phyloP scores from a whole-genome alignment of 2,888 invertebrate species.

The Lithodes maja region DNA sequence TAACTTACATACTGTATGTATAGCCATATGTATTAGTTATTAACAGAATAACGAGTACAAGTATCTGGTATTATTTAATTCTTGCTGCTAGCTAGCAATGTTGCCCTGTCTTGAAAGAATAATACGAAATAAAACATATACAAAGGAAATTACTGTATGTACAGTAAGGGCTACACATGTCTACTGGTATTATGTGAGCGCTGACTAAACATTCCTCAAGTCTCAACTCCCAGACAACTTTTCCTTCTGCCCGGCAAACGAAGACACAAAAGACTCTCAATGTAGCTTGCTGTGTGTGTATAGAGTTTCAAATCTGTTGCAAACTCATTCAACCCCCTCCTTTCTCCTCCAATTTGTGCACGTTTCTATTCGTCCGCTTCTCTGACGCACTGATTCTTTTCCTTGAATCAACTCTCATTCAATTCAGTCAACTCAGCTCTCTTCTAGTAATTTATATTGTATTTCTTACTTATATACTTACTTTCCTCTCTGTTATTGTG shows the following conservation, averaged over 20 bases:
- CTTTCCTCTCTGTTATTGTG: not conserved
- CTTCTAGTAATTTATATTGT: not conserved
- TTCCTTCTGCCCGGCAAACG: not conserved
- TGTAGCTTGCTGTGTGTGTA: not conserved
- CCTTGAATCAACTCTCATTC: not conserved
- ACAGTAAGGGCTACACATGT: not conserved
- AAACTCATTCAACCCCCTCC: not conserved
- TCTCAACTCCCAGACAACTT: not conserved
- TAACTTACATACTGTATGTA: too few species aligned
- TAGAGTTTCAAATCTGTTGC: not conserved
- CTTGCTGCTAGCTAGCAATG: too few species aligned
- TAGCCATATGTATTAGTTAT: too few species aligned
- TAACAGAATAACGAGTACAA: too few species aligned
- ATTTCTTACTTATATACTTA: not conserved
- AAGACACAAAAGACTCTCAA: not conserved
- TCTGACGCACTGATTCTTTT: not conserved
- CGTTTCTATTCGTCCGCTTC: not conserved
- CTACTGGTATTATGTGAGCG: not conserved
- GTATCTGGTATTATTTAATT: too few species aligned
- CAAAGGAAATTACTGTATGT: too few species aligned
- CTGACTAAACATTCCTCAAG: not conserved
- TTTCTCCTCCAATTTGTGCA: slow-evolving; percentile 6
- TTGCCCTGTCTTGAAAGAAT: too few species aligned
- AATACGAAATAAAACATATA: too few species aligned
- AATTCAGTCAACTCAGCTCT: not conserved